Percentiles rank a stretch among this genome's conserved stretches.
Conservation (phyloP, 2,888 invertebrate genomes). For the Volucella bombylans region DNA sequence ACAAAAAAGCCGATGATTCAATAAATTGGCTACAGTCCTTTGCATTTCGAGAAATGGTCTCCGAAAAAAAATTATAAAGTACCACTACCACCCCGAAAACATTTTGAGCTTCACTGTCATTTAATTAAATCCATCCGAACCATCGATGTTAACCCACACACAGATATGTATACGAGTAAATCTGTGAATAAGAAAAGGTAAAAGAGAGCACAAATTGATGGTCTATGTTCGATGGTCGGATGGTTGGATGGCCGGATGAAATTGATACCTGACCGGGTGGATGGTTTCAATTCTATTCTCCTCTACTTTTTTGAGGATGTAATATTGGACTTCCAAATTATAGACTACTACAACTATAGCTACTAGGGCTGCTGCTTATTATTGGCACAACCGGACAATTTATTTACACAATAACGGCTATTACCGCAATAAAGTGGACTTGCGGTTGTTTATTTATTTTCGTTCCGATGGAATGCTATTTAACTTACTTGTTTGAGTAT, state of each 20-base stretch:
- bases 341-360: constrained; percentile 19
- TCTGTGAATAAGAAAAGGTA: background rate
- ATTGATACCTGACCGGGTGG: constrained; percentile 72
- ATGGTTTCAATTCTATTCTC: constrained; percentile 64
- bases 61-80: background rate
- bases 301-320: constrained; percentile 26
- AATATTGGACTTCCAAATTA: constrained; percentile 19
- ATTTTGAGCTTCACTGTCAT: constrained; percentile 63
- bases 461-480: constrained; percentile 26
- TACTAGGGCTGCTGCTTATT: constrained; percentile 49
- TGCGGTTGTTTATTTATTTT: constrained; percentile 61
- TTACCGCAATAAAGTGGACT: constrained; percentile 70
- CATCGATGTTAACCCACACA: constrained; percentile 39
- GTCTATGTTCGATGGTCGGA: constrained; percentile 20
- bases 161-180: background rate
- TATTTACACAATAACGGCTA: constrained; percentile 68
- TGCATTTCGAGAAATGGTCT: constrained; percentile 5
- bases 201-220: constrained; percentile 60
- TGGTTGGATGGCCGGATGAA: constrained; percentile 26
- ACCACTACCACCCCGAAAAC: constrained; percentile 36
- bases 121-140: constrained; percentile 69
- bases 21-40: constrained; percentile 54
- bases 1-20: constrained; percentile 23
- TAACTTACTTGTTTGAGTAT: constrained; percentile 84
- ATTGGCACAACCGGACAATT: constrained; percentile 50